Evolutionary conservation across 2,888 invertebrate genomes (phyloP).

Genomic region (Drosophila macrospina): DNA sequence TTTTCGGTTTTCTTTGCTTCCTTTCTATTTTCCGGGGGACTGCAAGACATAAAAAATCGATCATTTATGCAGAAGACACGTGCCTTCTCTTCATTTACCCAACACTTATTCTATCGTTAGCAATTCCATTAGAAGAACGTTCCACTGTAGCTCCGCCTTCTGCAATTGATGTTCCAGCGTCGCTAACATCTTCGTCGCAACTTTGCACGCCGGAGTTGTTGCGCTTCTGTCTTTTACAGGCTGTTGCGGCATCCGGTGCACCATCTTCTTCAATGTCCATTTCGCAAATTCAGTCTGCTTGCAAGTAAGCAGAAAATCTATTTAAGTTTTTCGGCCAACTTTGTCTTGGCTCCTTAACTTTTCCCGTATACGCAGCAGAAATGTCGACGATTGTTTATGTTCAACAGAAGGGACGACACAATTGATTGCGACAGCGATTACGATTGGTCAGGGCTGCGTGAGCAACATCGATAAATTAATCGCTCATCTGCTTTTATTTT

Average conservation of each 20-base stretch:
- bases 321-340: not conserved
- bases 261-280: slow-evolving; percentile 59
- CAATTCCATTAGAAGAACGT: not conserved
- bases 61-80: slow-evolving; percentile 7
- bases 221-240: slow-evolving; percentile 62
- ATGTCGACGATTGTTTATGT: slow-evolving; percentile 64
- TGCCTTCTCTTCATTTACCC: not conserved
- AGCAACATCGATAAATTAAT: slow-evolving; percentile 25
- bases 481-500: not conserved
- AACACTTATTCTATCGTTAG: not conserved
- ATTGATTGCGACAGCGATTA: slow-evolving; percentile 12
- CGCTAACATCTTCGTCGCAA: slow-evolving; percentile 11
- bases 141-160: not conserved
- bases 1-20: slow-evolving; percentile 26
- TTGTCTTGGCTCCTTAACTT: slow-evolving; percentile 14
- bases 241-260: slow-evolving; percentile 27
- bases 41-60: slow-evolving; percentile 39
- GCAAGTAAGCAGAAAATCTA: not conserved
- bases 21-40: slow-evolving; percentile 13
- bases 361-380: slow-evolving; percentile 51
- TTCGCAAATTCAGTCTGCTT: not conserved
- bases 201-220: slow-evolving; percentile 28
- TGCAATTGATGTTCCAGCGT: slow-evolving; percentile 7
- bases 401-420: slow-evolving; percentile 43
- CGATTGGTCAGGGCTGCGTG: slow-evolving; percentile 21